Conservation (phyloP, 2,888 invertebrate genomes). For the Papilio protenor region DNA sequence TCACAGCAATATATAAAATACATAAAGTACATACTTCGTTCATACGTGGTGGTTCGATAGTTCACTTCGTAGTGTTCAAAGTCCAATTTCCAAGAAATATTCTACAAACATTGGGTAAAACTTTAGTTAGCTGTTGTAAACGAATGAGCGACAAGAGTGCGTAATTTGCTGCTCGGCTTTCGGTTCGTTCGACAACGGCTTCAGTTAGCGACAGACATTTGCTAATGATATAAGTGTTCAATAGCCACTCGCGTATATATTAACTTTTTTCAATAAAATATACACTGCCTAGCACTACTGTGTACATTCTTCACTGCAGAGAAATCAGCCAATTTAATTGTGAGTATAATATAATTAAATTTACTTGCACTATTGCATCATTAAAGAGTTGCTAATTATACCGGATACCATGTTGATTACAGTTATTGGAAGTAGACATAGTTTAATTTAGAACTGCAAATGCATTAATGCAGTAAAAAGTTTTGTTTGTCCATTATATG, state of each 20-base stretch:
- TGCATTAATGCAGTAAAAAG: neutral
- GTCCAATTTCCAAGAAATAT: conserved; percentile 36
- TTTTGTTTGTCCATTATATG: neutral
- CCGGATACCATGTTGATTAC: conserved; percentile 7
- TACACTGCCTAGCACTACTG: neutral
- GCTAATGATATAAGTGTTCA: conserved; percentile 8
- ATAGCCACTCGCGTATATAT: neutral
- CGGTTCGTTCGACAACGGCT: conserved; percentile 2
- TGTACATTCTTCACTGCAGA: neutral
- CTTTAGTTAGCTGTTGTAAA: conserved; percentile 25
- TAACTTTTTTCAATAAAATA: neutral
- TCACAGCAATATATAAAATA: conserved; percentile 19
- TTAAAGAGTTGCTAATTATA: conserved; percentile 21
- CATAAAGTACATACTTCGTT: conserved; percentile 11
- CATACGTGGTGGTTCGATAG: conserved; percentile 16
- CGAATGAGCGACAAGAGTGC: conserved; percentile 8
- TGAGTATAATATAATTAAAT: conserved; percentile 29
- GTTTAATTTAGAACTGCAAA: neutral
- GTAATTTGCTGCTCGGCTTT: conserved; percentile 6
- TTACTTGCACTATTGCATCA: conserved; percentile 16
- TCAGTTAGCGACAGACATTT: conserved; percentile 38
- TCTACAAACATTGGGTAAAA: conserved; percentile 29
- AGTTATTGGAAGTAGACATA: conserved; percentile 1
- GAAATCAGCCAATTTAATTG: conserved; percentile 9
- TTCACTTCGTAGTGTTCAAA: conserved; percentile 35